These are phyloP conservation scores for Drosophila dunni DNA, from an alignment of 1,140 invertebrate species.

Conservation along the genomic window DNA sequence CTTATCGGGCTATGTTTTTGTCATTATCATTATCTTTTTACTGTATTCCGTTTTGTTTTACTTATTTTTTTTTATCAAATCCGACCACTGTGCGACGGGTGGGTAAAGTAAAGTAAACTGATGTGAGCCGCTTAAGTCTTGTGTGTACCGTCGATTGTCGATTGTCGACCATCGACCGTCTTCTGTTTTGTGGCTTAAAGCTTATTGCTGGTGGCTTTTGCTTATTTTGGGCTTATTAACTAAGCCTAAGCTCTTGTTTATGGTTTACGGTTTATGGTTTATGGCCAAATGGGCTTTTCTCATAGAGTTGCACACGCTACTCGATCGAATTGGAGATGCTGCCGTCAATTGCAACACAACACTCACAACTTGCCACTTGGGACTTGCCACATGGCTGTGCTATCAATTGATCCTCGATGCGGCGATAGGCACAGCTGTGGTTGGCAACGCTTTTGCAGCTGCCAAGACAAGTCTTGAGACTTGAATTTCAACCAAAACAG, in stretches of 20 bases:
- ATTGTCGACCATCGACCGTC: background rate
- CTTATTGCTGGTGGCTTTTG: slow-evolving; percentile 13
- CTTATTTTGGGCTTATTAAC: slow-evolving; percentile 18
- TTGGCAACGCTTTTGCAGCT: slow-evolving; percentile 42
- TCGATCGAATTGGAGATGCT: slow-evolving; percentile 36
- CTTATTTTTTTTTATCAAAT: no score
- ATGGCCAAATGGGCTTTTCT: slow-evolving; percentile 56
- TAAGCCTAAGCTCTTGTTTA: slow-evolving; percentile 64
- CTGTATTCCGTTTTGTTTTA: no score
- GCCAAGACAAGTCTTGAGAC: slow-evolving; percentile 38
- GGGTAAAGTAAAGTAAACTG: slow-evolving; percentile 9
- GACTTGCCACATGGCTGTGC: slow-evolving; percentile 31
- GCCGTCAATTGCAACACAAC: slow-evolving; percentile 47
- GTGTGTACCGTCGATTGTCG: background rate
- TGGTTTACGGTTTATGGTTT: background rate
- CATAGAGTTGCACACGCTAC: slow-evolving; percentile 50
- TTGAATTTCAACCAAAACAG: slow-evolving; percentile 17
- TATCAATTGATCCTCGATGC: slow-evolving; percentile 51
- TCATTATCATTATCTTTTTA: no score
- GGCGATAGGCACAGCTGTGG: slow-evolving; percentile 47
- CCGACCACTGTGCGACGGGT: background rate
- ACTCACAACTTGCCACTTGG: slow-evolving; percentile 33
- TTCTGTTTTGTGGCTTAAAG: slow-evolving; percentile 31
- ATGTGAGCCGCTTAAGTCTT: slow-evolving; percentile 48
- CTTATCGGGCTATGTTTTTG: no score